Percentiles rank a stretch among this genome's conserved stretches.
phyloP scores from a whole-genome alignment of 2,888 invertebrate genomes.

The Cantharis flavilabris region DNA sequence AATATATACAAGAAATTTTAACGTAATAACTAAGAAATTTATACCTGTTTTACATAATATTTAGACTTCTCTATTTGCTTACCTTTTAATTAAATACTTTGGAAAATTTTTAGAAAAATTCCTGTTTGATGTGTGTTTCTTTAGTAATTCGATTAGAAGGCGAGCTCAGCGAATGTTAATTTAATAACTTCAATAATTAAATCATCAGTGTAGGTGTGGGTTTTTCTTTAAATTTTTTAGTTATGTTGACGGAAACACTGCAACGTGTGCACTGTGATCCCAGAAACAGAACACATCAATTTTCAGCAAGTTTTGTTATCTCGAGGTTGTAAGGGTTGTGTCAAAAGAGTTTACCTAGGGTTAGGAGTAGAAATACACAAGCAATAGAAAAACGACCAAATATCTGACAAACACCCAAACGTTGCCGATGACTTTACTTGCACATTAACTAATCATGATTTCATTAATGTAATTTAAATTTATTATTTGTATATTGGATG shows the following conservation, averaged over 20 bases:
- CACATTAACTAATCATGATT: not conserved
- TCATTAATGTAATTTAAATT: not conserved
- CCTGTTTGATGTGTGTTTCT: not conserved
- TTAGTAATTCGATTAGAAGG: not conserved
- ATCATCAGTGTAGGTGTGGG: not conserved
- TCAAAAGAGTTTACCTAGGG: not conserved
- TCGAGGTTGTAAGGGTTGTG: not conserved
- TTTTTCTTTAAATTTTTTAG: not conserved
- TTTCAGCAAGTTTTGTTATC: not conserved
- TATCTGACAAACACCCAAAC: not conserved
- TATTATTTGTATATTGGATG: not conserved
- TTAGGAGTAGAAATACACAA: not conserved
- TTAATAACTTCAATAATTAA: not conserved
- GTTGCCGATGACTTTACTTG: not conserved
- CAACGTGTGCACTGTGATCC: not conserved
- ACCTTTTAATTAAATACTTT: not conserved
- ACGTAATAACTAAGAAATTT: not conserved
- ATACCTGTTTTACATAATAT: not conserved
- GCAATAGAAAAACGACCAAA: not conserved
- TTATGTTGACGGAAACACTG: not conserved
- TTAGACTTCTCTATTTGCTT: not conserved
- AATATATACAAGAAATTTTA: constrained; percentile 11
- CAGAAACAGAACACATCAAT: not conserved
- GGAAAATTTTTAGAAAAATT: not conserved
- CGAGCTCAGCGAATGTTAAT: not conserved